phyloP scores from a whole-genome alignment of 2,797 vertebrate species.

The Sebastes miniatus region DNA sequence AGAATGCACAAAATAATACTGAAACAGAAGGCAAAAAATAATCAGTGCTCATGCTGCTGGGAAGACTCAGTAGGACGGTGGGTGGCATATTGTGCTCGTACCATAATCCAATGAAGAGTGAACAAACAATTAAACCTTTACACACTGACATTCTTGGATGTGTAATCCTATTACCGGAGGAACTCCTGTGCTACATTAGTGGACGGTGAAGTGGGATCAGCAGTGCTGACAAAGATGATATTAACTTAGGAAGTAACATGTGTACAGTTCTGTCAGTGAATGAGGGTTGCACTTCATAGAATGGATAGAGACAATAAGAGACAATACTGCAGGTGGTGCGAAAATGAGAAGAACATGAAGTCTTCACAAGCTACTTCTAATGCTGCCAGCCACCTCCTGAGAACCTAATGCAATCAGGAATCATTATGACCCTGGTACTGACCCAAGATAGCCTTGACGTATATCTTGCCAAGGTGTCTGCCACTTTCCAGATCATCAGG shows the following conservation, averaged over 20 bases:
- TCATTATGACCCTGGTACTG: background rate
- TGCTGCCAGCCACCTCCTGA: conserved; percentile 20
- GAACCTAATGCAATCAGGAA: conserved; percentile 27
- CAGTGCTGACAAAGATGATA: conserved; percentile 15
- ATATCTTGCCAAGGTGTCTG: background rate
- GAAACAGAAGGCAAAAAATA: background rate
- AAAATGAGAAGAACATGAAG: background rate
- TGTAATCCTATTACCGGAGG: conserved; percentile 54
- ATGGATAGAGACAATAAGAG: background rate
- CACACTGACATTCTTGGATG: conserved; percentile 34
- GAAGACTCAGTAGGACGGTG: conserved; percentile 1
- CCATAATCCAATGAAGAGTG: conserved; percentile 33
- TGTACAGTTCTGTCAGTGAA: background rate
- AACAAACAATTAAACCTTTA: conserved; percentile 47
- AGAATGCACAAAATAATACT: background rate
- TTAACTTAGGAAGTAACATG: conserved; percentile 13
- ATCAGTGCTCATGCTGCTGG: background rate
- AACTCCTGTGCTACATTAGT: conserved; percentile 6
- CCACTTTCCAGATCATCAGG: background rate
- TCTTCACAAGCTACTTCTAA: conserved; percentile 13
- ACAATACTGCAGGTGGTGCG: background rate
- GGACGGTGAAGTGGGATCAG: conserved; percentile 13
- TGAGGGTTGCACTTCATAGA: background rate
- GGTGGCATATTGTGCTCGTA: conserved; percentile 9
- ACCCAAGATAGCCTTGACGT: conserved; percentile 2